A percentile compares a stretch with the other conserved stretches of the same genome.
These are phyloP conservation scores for Xiphophorus maculatus DNA, from an alignment of 2,113 vertebrate species.

Conservation along the genomic window DNA sequence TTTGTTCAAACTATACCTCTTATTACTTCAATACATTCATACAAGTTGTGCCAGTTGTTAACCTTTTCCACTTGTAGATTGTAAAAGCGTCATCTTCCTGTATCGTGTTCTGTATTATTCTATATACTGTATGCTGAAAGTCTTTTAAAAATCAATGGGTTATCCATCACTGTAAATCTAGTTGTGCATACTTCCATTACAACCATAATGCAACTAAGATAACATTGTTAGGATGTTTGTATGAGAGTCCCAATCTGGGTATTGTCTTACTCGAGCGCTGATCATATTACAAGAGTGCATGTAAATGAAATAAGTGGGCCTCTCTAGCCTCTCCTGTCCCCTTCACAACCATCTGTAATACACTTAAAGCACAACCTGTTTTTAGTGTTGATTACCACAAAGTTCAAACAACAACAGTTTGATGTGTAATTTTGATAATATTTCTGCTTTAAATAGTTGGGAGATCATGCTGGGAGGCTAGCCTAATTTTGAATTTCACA, in stretches of 20 bases:
- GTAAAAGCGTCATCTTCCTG: background rate
- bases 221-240: conserved; percentile 52
- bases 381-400: background rate
- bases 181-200: conserved; percentile 39
- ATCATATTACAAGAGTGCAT: conserved; percentile 53
- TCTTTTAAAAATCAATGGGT: conserved; percentile 15
- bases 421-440: background rate
- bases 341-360: background rate
- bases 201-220: conserved; percentile 40
- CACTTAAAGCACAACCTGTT: background rate
- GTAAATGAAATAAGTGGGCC: conserved; percentile 29
- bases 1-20: conserved; percentile 1
- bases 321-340: conserved; percentile 16
- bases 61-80: background rate
- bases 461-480: background rate
- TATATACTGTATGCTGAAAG: conserved; percentile 9
- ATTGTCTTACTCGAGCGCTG: conserved; percentile 49
- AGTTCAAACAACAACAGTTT: background rate
- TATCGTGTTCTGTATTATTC: background rate
- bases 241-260: conserved; percentile 43
- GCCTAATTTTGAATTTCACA: no score
- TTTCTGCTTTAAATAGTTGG: background rate
- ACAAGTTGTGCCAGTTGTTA: background rate
- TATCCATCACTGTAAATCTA: conserved; percentile 43
- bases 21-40: background rate